Conservation (phyloP, 2,797 vertebrate species). For the Acomys russatus region DNA sequence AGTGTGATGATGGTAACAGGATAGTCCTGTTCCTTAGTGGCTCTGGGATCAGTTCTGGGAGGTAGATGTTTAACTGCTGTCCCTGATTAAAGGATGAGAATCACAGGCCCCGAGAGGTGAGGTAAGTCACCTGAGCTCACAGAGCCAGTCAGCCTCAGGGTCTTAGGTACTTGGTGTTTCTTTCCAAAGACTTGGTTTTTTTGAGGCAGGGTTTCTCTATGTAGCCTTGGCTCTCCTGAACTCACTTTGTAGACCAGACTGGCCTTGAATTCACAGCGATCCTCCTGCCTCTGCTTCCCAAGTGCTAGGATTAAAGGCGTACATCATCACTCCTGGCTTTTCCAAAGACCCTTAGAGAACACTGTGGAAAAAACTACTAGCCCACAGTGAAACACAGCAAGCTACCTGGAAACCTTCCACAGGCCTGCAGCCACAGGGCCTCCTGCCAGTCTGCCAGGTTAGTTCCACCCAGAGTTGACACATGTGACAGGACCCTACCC, state of each 20-base stretch:
- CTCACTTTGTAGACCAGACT: too few relatives aligned
- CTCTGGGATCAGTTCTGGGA: neutral
- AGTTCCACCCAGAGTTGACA: neutral
- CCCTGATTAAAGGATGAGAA: neutral
- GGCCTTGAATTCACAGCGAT: too few relatives aligned
- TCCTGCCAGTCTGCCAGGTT: constrained; percentile 14
- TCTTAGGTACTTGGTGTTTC: constrained; percentile 18
- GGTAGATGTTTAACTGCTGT: neutral
- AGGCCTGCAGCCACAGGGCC: constrained; percentile 1
- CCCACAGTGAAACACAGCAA: constrained; percentile 12
- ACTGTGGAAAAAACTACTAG: constrained; percentile 36
- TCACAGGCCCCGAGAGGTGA: neutral
- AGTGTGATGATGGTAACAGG: neutral
- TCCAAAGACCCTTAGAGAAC: neutral
- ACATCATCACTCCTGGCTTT: too few relatives aligned
- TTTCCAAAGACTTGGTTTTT: constrained; percentile 64
- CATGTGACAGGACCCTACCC: neutral
- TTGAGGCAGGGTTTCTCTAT: too few relatives aligned
- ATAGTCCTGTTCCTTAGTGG: neutral
- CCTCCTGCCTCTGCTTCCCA: too few relatives aligned
- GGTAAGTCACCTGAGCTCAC: constrained; percentile 43
- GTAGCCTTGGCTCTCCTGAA: too few relatives aligned
- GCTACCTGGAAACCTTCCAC: constrained; percentile 26
- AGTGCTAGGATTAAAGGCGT: too few relatives aligned
- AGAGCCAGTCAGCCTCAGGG: neutral